Evolutionary conservation across 1,140 invertebrate genomes (phyloP).

Genomic region (Drosophila paulistorum): DNA sequence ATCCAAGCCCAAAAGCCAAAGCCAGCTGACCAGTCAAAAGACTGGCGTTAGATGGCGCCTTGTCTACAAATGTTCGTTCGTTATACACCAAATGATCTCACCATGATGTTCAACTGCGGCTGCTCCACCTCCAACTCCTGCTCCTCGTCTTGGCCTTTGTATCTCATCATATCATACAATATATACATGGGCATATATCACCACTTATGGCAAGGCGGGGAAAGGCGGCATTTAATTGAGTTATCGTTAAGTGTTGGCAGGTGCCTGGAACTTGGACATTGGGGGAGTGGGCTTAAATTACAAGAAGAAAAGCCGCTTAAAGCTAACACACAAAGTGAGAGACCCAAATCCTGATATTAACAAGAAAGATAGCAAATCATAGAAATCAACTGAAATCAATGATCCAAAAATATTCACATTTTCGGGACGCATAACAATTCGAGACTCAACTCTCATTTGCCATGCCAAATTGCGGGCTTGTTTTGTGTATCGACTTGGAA

Average conservation of each 20-base stretch:
- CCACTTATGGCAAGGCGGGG: neutral
- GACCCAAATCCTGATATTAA: too few species aligned
- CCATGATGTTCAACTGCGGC: conserved; percentile 21
- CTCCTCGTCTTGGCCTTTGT: neutral
- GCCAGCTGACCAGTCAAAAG: conserved; percentile 20
- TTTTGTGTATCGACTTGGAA: conserved; percentile 66
- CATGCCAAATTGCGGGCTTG: conserved; percentile 34
- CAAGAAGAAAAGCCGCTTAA: neutral
- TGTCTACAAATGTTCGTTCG: conserved; percentile 50
- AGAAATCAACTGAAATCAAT: too few species aligned
- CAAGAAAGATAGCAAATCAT: too few species aligned
- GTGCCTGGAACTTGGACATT: neutral
- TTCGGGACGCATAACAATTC: neutral
- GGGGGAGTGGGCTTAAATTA: neutral
- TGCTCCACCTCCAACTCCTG: neutral
- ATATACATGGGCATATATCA: neutral
- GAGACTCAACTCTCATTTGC: neutral
- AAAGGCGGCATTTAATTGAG: conserved; percentile 37
- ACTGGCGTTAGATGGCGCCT: conserved; percentile 68
- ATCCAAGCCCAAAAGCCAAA: neutral
- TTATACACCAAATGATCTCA: conserved; percentile 42
- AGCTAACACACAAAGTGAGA: too few species aligned
- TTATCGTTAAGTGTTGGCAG: conserved; percentile 37
- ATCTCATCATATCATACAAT: conserved; percentile 11
- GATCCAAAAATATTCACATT: neutral